Evolutionary conservation across 2,888 invertebrate genomes (phyloP), one percentile per base, ranked within the genome.

Genomic region (Geotrupes spiniger): DNA sequence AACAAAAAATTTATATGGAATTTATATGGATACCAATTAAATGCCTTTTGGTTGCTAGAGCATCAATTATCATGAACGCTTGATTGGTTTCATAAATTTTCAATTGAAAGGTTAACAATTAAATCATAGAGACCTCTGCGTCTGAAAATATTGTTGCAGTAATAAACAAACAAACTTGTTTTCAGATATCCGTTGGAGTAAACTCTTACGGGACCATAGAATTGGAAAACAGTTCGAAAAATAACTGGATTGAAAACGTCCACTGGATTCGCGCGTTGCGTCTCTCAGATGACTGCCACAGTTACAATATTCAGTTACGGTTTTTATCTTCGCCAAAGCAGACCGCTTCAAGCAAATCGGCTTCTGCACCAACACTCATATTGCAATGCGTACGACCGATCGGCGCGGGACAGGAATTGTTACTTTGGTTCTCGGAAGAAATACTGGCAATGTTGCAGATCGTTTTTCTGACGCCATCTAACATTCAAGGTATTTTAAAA

Each of bases 341-440:
- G 56, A 28, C 29, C 15, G 41, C 38, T 25, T 42, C 42, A 31
- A 21, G 17, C 42, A 39, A 46, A 45, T 45, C 46, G 1, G 38
- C 46, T 38, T 33, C 38, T 1, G 42, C 51, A 12, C 59, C 66
- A 5, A 67, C 66, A 56, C 57, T 71, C 17, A 62, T 75, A 1
- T 63, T 82, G 2, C 76, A 76, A 64, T 72, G 75, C 1, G 76
- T 77, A 5, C 72, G 73, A 53, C 70, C 72, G 1, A 74, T 83
- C 25, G 73, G 76, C 36, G 74, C 77, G 1, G 87, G 85, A 26
- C 84, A 87, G 49, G 86, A 87, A 60, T 74, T 92, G 38, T 75
- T 81, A 21, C 78, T 91, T 59, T 95, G 95, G 94, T 92, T 92
- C 70, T 84, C 87, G 4, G 87, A 88, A 58, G 83, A 83, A 53